Evolutionary conservation across 2,888 invertebrate genomes (phyloP).

Genomic region (Drosophila niveifrons): DNA sequence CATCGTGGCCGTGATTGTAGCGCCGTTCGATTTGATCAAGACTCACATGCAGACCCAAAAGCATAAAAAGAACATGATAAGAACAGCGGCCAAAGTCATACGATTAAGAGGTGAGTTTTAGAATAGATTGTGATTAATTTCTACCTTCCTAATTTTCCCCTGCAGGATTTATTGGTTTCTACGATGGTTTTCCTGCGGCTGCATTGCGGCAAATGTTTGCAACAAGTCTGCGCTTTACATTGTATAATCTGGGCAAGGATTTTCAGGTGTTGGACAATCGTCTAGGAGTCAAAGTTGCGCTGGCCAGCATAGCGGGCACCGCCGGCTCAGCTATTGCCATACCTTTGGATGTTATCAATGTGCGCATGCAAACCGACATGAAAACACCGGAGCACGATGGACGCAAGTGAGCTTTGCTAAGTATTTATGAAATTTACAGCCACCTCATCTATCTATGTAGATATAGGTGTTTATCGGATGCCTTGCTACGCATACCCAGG

Average conservation of each 20-base stretch:
- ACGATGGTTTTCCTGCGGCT: conserved; percentile 61
- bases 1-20: conserved; percentile 44
- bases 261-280: conserved; percentile 20
- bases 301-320: conserved; percentile 48
- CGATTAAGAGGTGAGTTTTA: conserved; percentile 25
- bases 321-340: conserved; percentile 40
- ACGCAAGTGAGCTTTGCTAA: conserved; percentile 44
- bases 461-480: conserved; percentile 45
- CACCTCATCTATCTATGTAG: conserved; percentile 1
- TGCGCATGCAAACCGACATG: conserved; percentile 64
- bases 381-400: conserved; percentile 11
- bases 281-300: conserved; percentile 23
- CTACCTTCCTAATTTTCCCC: no score
- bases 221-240: conserved; percentile 51
- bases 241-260: conserved; percentile 47
- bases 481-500: conserved; percentile 38
- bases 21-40: conserved; percentile 58
- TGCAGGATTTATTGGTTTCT: conserved; percentile 38
- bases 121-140: no score
- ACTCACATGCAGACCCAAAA: conserved; percentile 62
- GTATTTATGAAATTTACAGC: neutral
- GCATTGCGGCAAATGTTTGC: conserved; percentile 44
- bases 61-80: conserved; percentile 13
- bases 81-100: conserved; percentile 36
- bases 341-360: conserved; percentile 56